These are phyloP conservation scores for Stenopsyche tienmushanensis DNA, from an alignment of 1,140 invertebrate genomes.

Conservation along the genomic window DNA sequence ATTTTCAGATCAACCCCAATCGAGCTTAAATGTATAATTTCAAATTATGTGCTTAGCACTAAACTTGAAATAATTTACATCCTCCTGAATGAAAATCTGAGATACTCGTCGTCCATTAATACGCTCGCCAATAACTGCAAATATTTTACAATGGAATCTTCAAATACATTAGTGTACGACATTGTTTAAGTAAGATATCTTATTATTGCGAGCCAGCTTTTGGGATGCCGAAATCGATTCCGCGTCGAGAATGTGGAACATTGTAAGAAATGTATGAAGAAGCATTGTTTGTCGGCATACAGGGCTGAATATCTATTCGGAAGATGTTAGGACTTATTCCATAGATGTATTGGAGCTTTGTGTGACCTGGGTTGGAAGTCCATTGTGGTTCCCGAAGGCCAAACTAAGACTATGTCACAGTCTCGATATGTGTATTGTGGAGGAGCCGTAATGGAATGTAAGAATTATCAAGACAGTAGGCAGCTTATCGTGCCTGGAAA, in stretches of 20 bases:
- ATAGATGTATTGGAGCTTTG: background rate
- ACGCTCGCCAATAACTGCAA: background rate
- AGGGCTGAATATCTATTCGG: background rate
- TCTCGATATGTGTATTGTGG: conserved; percentile 1
- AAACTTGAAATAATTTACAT: too few relatives aligned
- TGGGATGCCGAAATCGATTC: background rate
- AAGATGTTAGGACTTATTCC: background rate
- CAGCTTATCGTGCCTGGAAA: background rate
- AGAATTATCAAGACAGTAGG: conserved; percentile 4
- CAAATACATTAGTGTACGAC: background rate
- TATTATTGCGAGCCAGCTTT: background rate
- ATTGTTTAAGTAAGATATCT: background rate
- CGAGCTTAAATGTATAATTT: too few relatives aligned
- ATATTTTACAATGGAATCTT: background rate
- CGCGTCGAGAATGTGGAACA: background rate
- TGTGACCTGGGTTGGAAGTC: conserved; percentile 8
- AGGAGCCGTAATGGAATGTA: conserved; percentile 6
- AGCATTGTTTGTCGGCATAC: background rate
- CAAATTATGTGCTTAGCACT: too few relatives aligned
- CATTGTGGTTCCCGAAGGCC: conserved; percentile 10
- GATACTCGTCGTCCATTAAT: background rate
- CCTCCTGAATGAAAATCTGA: too few relatives aligned
- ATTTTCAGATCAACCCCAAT: background rate
- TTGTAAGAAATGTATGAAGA: background rate
- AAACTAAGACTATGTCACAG: background rate